Evolutionary conservation across 2,888 invertebrate genomes (phyloP).

Genomic region (Chymomyza procnemis): DNA sequence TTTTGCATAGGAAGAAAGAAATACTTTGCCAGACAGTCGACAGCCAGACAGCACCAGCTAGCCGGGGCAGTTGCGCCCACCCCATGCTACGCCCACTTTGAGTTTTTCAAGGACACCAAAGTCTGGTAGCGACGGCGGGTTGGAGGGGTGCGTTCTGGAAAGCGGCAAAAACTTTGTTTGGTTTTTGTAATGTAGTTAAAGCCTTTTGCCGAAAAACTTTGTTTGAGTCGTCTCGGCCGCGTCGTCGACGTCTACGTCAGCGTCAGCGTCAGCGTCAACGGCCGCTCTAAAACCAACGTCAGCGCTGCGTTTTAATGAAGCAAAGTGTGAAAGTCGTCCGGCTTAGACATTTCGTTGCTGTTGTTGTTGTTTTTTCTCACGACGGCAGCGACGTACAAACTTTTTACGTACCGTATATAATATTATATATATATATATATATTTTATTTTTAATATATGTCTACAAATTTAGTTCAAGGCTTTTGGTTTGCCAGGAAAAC

Average conservation of each 20-base stretch:
- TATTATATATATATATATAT: not conserved
- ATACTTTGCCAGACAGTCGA: not conserved
- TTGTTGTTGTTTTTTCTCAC: not conserved
- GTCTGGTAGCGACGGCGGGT: not conserved
- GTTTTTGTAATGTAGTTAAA: slow-evolving; percentile 59
- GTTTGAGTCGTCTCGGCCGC: slow-evolving; percentile 17
- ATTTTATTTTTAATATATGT: slow-evolving; percentile 2
- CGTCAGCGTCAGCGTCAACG: not conserved
- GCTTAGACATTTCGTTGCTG: not conserved
- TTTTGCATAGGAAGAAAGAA: slow-evolving; percentile 1
- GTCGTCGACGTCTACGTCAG: not conserved
- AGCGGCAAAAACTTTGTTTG: slow-evolving; percentile 43
- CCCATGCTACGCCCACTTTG: slow-evolving; percentile 8
- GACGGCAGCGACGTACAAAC: not conserved
- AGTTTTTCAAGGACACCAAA: slow-evolving; percentile 60
- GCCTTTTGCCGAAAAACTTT: slow-evolving; percentile 64
- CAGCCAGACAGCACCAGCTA: not conserved
- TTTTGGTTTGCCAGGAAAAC: not conserved
- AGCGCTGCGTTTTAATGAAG: slow-evolving; percentile 41
- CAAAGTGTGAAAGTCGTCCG: slow-evolving; percentile 34
- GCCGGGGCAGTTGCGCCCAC: not conserved
- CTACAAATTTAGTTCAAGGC: slow-evolving; percentile 15
- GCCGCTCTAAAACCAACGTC: not conserved
- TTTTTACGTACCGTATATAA: not conserved
- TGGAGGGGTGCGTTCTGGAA: no score